Evolutionary conservation across 2,797 vertebrate genomes (phyloP).

Genomic region (Pantherophis vulpinus): DNA sequence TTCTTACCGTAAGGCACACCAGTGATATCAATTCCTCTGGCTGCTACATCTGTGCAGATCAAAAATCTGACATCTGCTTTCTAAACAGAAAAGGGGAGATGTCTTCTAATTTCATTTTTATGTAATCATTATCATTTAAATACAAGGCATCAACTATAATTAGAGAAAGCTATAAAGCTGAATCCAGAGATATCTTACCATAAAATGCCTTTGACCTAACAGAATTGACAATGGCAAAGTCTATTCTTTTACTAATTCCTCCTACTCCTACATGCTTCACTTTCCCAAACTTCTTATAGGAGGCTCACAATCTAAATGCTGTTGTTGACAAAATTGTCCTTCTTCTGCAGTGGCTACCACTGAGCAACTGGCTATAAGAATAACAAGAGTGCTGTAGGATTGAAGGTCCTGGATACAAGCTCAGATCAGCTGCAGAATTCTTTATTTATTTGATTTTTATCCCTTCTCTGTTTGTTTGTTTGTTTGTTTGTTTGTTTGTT

Average conservation of each 20-base stretch:
- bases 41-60: slow-evolving; percentile 97
- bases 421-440: background rate
- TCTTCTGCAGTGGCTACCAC: background rate
- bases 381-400: no score
- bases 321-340: background rate
- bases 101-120: background rate
- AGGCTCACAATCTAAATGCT: background rate
- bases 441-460: background rate
- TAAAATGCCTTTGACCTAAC: background rate
- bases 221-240: background rate
- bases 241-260: background rate
- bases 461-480: background rate
- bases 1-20: slow-evolving; percentile 92
- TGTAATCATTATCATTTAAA: background rate
- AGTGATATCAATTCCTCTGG: slow-evolving; percentile 94
- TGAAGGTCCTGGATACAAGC: background rate
- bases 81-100: slow-evolving; percentile 63
- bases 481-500: no score
- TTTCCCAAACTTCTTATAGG: background rate
- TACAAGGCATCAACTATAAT: background rate
- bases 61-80: slow-evolving; percentile 89
- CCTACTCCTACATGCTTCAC: background rate
- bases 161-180: background rate
- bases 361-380: background rate
- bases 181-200: background rate